Base-by-base conservation (phyloP, 2,888 invertebrate species). In the Acleris literana region DNA sequence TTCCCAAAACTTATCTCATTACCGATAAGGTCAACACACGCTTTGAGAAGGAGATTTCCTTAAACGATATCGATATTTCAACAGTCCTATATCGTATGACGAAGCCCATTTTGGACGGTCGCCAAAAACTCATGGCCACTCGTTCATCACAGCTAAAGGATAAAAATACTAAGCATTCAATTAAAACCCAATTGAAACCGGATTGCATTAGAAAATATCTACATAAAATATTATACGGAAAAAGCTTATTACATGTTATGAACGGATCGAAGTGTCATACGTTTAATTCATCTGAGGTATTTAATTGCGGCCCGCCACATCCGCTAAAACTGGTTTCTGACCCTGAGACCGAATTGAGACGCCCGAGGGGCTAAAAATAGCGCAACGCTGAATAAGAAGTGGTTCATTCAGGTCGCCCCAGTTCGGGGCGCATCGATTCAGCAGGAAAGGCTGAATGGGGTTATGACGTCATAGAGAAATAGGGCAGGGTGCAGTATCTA, bases 351-450 rank as follows among this genome's bases (percentile, higher is more conserved):
- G 74, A 77, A 75, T 73, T 68, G 55, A 51, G 64, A 59, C 56
- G 79, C 78, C 82, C 76, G 76, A 72, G 69, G 66, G 71, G 77
- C 85, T 88, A 90, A 85, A 90, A 86, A 90, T 90, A 90, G 84
- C 76, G 64, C 72, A 77, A 80, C 81, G 76, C 79, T 86, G 86
- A 87, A 87, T 86, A 83, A 62, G 80, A 75, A 81, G 84, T 78
- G 82, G 76, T 84, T 81, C 90, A 91, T 91, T 92, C 87, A 91
- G 82, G 74, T 78, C 84, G 90, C 85, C 91, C 90, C 81, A 88
- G 84, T 86, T 89, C 78, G 71, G 78, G 79, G 77, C 80, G 83
- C 89, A 89, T 91, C 88, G 91, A 90, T 91, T 91, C 87, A 89
- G 75, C 79, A 83, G 71, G 76, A 76, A 81, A 84, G 86, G 86